A percentile compares a stretch with the other conserved stretches of the same genome.
phyloP scores from a whole-genome alignment of 2,797 vertebrate genomes.

The Acipenser transmontanus region DNA sequence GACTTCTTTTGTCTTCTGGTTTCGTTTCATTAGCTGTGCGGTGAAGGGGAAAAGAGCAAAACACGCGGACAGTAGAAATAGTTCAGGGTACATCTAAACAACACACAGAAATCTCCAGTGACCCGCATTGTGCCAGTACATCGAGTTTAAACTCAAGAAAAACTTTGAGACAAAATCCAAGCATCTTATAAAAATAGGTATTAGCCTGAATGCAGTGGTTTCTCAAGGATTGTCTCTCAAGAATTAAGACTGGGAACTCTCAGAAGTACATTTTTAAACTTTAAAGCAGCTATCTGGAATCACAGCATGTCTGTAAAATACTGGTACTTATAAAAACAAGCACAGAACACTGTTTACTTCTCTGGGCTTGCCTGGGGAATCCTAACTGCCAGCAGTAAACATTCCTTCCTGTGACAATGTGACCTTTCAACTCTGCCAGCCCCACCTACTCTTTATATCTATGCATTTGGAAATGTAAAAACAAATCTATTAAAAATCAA shows the following conservation, averaged over 20 bases:
- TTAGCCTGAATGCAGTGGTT: background rate
- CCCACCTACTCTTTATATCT: no score
- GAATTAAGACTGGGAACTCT: background rate
- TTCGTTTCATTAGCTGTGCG: slow-evolving; percentile 46
- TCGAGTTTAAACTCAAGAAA: no score
- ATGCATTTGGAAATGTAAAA: no score
- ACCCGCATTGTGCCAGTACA: background rate
- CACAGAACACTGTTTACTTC: no score
- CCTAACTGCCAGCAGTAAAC: no score
- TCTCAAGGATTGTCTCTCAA: background rate
- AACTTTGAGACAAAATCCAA: background rate
- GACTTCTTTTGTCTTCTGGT: slow-evolving; percentile 51
- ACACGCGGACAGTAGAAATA: background rate
- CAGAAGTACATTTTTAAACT: background rate
- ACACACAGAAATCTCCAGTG: background rate
- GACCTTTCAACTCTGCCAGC: no score
- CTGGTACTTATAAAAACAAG: no score
- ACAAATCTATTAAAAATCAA: no score
- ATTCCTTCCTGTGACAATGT: no score
- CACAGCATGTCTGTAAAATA: no score
- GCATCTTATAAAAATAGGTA: background rate
- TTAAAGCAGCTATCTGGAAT: no score
- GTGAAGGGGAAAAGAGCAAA: slow-evolving; percentile 38
- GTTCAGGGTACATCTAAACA: background rate
- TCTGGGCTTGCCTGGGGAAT: no score